A percentile compares a stretch with the other conserved stretches of the same genome.
Evolutionary conservation across 2,113 vertebrate species (phyloP).

Genomic region (Microtus oregoni): DNA sequence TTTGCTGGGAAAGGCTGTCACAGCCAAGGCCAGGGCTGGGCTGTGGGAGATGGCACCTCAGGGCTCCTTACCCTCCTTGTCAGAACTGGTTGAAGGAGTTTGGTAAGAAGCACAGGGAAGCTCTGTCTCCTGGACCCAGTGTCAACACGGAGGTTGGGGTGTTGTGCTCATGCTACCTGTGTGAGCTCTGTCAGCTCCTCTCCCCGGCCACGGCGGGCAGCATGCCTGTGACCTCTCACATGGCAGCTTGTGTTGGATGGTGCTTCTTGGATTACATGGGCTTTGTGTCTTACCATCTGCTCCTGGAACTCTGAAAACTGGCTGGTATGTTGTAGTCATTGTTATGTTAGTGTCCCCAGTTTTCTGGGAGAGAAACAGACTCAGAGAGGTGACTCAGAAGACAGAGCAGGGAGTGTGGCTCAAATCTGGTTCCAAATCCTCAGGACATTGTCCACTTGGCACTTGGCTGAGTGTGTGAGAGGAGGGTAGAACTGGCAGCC

Average conservation of each 20-base stretch:
- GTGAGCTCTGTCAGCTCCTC: not conserved
- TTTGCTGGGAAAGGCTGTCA: not conserved
- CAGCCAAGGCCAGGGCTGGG: not conserved
- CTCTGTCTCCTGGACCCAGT: too few relatives aligned
- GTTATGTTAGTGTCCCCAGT: not conserved
- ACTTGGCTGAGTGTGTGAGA: not conserved
- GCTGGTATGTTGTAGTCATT: not conserved
- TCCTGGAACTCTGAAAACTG: not conserved
- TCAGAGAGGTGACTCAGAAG: not conserved
- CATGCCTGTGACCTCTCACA: not conserved
- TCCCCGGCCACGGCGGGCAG: fast-evolving
- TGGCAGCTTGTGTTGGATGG: fast-evolving
- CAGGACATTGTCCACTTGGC: not conserved
- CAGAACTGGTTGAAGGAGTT: constrained; percentile 71
- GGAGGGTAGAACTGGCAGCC: not conserved
- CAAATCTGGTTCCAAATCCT: not conserved
- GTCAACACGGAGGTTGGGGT: not conserved
- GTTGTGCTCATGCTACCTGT: not conserved
- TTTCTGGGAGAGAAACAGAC: not conserved
- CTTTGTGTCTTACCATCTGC: not conserved
- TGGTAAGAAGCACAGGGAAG: not conserved
- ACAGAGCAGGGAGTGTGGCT: not conserved
- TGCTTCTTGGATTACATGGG: not conserved
- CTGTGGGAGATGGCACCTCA: not conserved
- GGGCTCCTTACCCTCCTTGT: not conserved